phyloP scores from a whole-genome alignment of 2,888 invertebrate species.

The Microctonus aethiopoides region DNA sequence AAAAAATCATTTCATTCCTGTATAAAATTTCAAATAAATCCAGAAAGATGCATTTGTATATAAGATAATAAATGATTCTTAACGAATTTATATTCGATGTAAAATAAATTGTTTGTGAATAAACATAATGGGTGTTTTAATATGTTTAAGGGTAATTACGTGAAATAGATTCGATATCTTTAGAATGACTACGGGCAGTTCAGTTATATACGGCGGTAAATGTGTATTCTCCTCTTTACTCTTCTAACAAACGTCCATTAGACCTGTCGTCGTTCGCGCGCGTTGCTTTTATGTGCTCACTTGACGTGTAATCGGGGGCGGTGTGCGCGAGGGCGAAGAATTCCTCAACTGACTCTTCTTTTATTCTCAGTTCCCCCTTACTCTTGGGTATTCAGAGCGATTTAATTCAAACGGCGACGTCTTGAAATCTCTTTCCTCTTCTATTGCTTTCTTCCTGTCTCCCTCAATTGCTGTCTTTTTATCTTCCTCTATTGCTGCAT shows the following conservation, averaged over 20 bases:
- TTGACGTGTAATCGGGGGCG: conserved; percentile 56
- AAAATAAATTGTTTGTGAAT: neutral
- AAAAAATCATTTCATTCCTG: neutral
- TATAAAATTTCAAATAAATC: neutral
- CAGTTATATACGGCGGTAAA: conserved; percentile 33
- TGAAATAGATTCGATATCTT: conserved; percentile 54
- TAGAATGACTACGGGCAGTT: conserved; percentile 41
- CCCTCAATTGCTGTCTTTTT: too few relatives aligned
- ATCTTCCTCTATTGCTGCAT: too few relatives aligned
- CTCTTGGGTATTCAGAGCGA: neutral
- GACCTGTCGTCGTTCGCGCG: conserved; percentile 41
- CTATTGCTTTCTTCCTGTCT: neutral
- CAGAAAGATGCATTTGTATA: neutral
- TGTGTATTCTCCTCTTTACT: conserved; percentile 21
- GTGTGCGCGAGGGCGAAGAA: conserved; percentile 43
- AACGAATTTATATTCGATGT: neutral
- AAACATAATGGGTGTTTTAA: conserved; percentile 3
- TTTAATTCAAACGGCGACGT: neutral
- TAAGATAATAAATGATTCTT: neutral
- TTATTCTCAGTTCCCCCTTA: conserved; percentile 7
- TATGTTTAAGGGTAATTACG: conserved; percentile 48
- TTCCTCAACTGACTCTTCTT: conserved; percentile 19
- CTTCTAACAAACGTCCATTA: conserved; percentile 49
- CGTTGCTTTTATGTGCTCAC: conserved; percentile 33
- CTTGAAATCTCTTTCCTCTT: neutral